These are phyloP conservation scores for Leptopilina syphax DNA, from an alignment of 2,888 invertebrate genomes.

Conservation along the genomic window DNA sequence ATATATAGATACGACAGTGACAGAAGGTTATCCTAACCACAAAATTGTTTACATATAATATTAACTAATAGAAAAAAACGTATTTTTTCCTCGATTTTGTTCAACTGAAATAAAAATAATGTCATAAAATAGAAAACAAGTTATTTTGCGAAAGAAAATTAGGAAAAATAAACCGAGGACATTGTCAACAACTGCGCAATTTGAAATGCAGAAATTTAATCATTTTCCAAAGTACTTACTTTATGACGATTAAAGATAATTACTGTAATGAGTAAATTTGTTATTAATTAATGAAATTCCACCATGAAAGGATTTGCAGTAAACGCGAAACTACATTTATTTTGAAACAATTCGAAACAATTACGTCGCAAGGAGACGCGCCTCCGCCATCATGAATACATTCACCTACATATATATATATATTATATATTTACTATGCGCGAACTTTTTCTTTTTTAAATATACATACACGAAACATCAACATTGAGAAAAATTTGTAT, in stretches of 20 bases:
- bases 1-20: not conserved
- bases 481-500: no score
- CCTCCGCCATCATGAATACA: constrained; percentile 28
- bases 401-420: not conserved
- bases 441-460: no score
- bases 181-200: constrained; percentile 22
- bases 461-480: no score
- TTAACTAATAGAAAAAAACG: no score
- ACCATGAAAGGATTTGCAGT: not conserved
- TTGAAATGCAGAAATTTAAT: not conserved
- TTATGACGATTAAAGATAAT: not conserved
- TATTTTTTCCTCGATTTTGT: no score
- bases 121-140: not conserved
- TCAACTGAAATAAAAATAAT: not conserved
- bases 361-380: constrained; percentile 24
- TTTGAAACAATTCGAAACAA: constrained; percentile 9
- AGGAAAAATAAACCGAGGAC: not conserved
- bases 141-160: not conserved
- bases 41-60: no score
- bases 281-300: not conserved
- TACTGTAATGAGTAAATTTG: not conserved
- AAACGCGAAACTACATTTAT: not conserved
- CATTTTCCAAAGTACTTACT: not conserved
- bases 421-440: no score
- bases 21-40: not conserved